phyloP scores from a whole-genome alignment of 2,888 invertebrate species.

The Aspidiotus rigidus region DNA sequence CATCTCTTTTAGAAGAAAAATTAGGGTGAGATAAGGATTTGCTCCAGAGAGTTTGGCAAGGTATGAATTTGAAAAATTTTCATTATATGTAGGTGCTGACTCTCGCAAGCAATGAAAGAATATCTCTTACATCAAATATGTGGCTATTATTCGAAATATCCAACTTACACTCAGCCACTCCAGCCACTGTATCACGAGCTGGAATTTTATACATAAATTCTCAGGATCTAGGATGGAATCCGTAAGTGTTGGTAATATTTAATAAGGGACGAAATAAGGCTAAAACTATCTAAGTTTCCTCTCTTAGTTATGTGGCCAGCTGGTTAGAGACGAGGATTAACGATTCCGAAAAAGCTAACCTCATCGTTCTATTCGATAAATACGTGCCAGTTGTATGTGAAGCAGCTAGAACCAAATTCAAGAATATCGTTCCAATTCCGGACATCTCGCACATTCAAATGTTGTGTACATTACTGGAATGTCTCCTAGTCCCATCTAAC shows the following conservation, averaged over 20 bases:
- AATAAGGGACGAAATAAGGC: not conserved
- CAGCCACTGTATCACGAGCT: constrained; percentile 89
- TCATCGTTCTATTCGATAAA: constrained; percentile 83
- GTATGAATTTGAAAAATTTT: not conserved
- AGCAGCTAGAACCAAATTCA: constrained; percentile 61
- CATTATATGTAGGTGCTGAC: constrained; percentile 59
- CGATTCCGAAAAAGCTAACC: constrained; percentile 64
- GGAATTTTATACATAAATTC: constrained; percentile 92
- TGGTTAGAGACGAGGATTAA: constrained; percentile 73
- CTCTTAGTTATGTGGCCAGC: constrained; percentile 66
- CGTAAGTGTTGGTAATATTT: constrained; percentile 51
- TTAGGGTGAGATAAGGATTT: no score
- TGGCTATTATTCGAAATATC: constrained; percentile 88
- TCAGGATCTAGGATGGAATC: constrained; percentile 89
- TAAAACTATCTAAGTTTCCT: not conserved
- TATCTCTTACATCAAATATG: constrained; percentile 81
- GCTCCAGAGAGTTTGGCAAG: no score
- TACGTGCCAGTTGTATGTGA: constrained; percentile 81
- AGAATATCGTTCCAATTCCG: constrained; percentile 81
- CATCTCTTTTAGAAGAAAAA: not conserved
- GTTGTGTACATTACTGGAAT: constrained; percentile 77
- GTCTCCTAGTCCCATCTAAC: constrained; percentile 67
- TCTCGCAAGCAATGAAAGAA: constrained; percentile 87
- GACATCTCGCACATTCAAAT: constrained; percentile 83
- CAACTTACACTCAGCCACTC: constrained; percentile 80